Evolutionary conservation across 2,113 vertebrate genomes (phyloP).

Genomic region (Gadus macrocephalus): DNA sequence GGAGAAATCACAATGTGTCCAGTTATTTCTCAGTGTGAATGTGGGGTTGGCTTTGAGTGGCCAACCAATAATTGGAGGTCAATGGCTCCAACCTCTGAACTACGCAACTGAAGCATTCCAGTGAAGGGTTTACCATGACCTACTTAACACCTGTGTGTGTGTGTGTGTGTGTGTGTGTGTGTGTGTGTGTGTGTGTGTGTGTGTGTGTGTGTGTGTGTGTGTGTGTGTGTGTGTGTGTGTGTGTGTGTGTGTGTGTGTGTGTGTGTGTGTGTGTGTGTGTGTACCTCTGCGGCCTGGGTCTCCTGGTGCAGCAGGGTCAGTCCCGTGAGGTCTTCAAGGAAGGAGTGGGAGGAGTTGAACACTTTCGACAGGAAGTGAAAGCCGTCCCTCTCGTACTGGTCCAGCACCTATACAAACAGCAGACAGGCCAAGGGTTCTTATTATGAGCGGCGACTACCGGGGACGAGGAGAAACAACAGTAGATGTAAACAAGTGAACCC

Average conservation of each 20-base stretch:
- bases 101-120: too few relatives aligned
- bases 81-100: too few relatives aligned
- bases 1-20: too few relatives aligned
- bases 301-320: conserved; percentile 95
- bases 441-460: not conserved
- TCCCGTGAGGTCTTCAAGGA: conserved; percentile 95
- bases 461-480: too few relatives aligned
- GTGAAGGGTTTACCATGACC: too few relatives aligned
- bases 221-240: not conserved
- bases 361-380: conserved; percentile 91
- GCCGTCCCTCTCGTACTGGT: conserved; percentile 88
- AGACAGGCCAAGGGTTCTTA: not conserved
- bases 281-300: conserved; percentile 96
- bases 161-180: not conserved
- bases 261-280: conserved; percentile 23
- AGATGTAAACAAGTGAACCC: too few relatives aligned
- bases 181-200: not conserved
- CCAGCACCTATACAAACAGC: conserved; percentile 78
- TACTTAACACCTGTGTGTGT: not conserved
- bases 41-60: too few relatives aligned
- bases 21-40: too few relatives aligned
- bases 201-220: not conserved
- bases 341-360: conserved; percentile 99
- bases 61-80: too few relatives aligned
- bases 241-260: conserved; percentile 6